These are phyloP conservation scores for Nemurella pictetii DNA, from an alignment of 2,888 invertebrate species.

Conservation along the genomic window DNA sequence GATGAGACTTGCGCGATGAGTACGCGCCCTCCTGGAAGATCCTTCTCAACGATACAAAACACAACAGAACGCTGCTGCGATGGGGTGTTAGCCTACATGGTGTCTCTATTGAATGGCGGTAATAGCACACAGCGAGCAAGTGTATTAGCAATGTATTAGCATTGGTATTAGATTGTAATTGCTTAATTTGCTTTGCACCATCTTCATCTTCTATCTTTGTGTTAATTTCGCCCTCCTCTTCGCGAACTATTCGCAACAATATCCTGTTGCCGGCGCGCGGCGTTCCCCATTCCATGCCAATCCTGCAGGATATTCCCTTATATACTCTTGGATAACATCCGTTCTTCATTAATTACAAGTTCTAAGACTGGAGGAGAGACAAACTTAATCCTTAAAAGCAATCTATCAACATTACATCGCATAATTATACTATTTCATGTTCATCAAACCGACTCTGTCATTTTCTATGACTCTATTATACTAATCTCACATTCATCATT, in stretches of 20 bases:
- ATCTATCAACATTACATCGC: constrained; percentile 14
- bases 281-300: not conserved
- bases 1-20: no score
- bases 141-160: constrained; percentile 6
- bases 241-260: not conserved
- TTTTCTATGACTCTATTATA: not conserved
- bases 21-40: no score
- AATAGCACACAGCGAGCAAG: not conserved
- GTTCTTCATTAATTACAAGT: constrained; percentile 13
- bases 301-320: not conserved
- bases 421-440: not conserved
- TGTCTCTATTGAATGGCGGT: not conserved
- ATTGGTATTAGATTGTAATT: constrained; percentile 34
- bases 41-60: no score
- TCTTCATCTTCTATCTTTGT: not conserved
- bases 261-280: not conserved
- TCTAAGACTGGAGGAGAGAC: not conserved
- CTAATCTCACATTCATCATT: not conserved
- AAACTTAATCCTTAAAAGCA: constrained; percentile 13
- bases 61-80: no score
- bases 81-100: no score
- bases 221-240: not conserved
- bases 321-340: not conserved
- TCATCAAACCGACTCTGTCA: not conserved
- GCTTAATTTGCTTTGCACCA: constrained; percentile 32